Evolutionary conservation across 2,888 invertebrate species (phyloP).

Genomic region (Sphaerophoria rueppellii): DNA sequence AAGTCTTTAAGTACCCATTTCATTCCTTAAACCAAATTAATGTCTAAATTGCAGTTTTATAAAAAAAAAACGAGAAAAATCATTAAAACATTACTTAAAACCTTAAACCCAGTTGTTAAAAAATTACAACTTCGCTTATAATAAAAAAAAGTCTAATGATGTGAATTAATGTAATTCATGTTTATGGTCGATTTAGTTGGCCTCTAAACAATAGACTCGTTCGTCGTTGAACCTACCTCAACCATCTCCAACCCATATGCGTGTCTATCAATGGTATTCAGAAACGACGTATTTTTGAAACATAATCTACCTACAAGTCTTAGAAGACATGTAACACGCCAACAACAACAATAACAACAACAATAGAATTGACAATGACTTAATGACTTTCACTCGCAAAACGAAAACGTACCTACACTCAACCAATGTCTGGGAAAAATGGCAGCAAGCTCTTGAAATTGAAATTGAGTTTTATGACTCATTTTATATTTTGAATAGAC

Average conservation of each 20-base stretch:
- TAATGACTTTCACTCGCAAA: conserved; percentile 59
- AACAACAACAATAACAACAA: conserved; percentile 2
- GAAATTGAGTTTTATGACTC: conserved; percentile 20
- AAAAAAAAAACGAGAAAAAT: too few relatives aligned
- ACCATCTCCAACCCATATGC: not conserved
- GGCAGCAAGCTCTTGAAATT: not conserved
- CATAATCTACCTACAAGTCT: conserved; percentile 17
- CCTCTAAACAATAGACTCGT: conserved; percentile 26
- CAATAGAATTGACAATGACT: conserved; percentile 49
- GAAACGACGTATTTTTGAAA: conserved; percentile 4
- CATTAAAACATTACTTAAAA: too few relatives aligned
- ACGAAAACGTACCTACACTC: too few relatives aligned
- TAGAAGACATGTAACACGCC: not conserved
- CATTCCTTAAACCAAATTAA: too few relatives aligned
- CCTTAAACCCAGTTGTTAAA: too few relatives aligned
- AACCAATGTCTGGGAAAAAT: conserved; percentile 30
- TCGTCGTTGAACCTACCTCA: conserved; percentile 12
- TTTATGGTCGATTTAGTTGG: conserved; percentile 36
- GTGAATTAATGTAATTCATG: conserved; percentile 32
- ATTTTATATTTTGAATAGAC: conserved; percentile 5
- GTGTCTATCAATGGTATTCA: too few relatives aligned
- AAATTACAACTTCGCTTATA: too few relatives aligned
- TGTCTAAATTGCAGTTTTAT: too few relatives aligned
- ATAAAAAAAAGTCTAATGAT: conserved; percentile 27
- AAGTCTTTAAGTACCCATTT: too few relatives aligned